Conservation (phyloP, 2,888 invertebrate genomes). For the Orthosia incerta region DNA sequence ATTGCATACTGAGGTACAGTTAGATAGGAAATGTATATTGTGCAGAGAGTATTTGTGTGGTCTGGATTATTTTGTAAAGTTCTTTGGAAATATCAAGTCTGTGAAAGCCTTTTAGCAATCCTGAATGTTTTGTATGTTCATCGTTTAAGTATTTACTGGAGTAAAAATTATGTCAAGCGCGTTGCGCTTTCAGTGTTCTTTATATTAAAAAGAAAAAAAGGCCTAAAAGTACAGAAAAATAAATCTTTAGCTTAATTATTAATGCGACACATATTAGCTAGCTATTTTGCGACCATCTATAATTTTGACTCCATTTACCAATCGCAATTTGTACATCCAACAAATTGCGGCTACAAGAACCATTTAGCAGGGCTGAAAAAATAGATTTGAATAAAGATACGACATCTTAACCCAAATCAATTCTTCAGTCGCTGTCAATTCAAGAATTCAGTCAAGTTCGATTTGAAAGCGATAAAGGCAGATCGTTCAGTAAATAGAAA, state of each 20-base stretch:
- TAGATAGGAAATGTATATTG: neutral
- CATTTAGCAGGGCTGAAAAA: neutral
- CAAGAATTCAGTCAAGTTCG: constrained; percentile 38
- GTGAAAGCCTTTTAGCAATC: neutral
- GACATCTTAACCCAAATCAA: no score
- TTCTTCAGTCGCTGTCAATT: neutral
- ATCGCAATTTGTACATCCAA: constrained; percentile 7
- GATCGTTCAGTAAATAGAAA: constrained; percentile 1
- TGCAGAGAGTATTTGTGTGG: neutral
- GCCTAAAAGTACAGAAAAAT: no score
- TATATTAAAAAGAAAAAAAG: no score
- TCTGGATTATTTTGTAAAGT: neutral
- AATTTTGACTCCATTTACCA: constrained; percentile 14
- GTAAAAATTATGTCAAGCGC: neutral
- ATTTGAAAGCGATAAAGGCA: constrained; percentile 46
- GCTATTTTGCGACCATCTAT: constrained; percentile 14
- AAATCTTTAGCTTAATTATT: neutral
- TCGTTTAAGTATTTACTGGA: neutral
- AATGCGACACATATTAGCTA: neutral
- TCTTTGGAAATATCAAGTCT: neutral
- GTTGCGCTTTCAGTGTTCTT: no score
- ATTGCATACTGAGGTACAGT: constrained; percentile 43
- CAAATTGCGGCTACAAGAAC: neutral
- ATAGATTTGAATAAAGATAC: no score
- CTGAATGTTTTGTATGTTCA: neutral